Evolutionary conservation across 2,888 invertebrate genomes (phyloP).

Genomic region (Lottia gigantea): DNA sequence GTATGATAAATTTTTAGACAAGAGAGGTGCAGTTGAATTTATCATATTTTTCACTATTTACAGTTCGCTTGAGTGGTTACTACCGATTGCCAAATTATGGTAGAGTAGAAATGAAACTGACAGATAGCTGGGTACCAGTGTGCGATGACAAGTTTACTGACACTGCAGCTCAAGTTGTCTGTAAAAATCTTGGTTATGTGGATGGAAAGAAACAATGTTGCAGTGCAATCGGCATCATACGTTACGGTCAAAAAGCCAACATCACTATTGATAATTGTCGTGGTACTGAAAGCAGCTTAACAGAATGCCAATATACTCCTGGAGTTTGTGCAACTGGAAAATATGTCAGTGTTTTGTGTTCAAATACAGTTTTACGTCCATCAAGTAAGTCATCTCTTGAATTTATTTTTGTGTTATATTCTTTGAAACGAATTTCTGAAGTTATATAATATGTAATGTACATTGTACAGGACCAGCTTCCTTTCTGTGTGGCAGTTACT

Average conservation of each 20-base stretch:
- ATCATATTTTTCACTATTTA: neutral
- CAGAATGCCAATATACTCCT: constrained; percentile 32
- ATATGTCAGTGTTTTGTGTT: constrained; percentile 46
- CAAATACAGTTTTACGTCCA: constrained; percentile 25
- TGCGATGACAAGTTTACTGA: constrained; percentile 47
- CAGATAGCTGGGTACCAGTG: constrained; percentile 45
- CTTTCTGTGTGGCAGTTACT: too few species aligned
- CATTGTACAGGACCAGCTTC: too few species aligned
- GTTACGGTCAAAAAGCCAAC: neutral
- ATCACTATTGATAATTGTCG: constrained; percentile 43
- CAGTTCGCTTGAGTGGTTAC: constrained; percentile 44
- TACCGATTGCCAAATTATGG: constrained; percentile 43
- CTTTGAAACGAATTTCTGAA: too few species aligned
- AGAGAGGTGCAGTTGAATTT: too few species aligned
- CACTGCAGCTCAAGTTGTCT: constrained; percentile 43
- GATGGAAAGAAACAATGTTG: constrained; percentile 43
- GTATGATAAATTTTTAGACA: too few species aligned
- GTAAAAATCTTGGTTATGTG: constrained; percentile 44
- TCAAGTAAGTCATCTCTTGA: constrained; percentile 28
- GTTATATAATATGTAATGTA: too few species aligned
- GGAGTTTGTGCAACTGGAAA: constrained; percentile 32
- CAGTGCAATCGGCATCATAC: constrained; percentile 41
- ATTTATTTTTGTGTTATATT: too few species aligned
- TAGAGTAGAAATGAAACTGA: constrained; percentile 44
- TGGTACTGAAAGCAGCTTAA: constrained; percentile 38